These are phyloP conservation scores for Tenthredo livida DNA, from an alignment of 2,888 invertebrate species.

Conservation along the genomic window DNA sequence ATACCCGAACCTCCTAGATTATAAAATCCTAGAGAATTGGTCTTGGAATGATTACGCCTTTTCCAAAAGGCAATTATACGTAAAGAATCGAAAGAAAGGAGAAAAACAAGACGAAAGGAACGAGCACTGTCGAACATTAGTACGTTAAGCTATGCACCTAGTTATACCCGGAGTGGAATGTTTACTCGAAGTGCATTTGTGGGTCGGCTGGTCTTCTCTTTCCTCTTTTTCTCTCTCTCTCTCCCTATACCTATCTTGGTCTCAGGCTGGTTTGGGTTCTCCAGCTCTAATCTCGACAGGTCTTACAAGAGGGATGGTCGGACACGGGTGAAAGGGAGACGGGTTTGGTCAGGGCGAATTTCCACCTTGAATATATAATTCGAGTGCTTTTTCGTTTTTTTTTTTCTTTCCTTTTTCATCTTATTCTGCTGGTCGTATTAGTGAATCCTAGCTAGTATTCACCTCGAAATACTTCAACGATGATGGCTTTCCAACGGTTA, in stretches of 20 bases:
- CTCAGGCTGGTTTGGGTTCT: neutral
- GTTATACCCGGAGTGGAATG: neutral
- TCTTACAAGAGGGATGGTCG: neutral
- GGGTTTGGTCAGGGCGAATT: neutral
- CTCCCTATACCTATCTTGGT: neutral
- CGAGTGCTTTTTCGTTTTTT: neutral
- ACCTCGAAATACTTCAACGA: neutral
- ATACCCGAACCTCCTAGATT: neutral
- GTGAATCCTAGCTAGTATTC: neutral
- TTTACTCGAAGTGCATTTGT: conserved; percentile 12
- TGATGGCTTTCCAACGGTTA: neutral
- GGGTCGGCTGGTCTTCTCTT: neutral
- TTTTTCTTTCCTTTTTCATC: too few relatives aligned
- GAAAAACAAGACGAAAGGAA: neutral
- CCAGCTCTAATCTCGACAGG: neutral
- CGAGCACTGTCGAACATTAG: neutral
- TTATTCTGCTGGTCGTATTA: neutral
- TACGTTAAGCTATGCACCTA: neutral
- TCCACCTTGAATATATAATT: neutral
- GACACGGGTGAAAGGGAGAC: neutral
- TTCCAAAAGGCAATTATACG: neutral
- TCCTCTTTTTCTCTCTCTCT: neutral
- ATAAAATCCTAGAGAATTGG: neutral
- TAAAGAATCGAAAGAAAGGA: neutral
- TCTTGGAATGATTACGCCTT: neutral